A percentile compares a stretch with the other conserved stretches of the same genome.
These are phyloP conservation scores for Zaprionus bogoriensis DNA, from an alignment of 2,888 invertebrate species.

Conservation along the genomic window DNA sequence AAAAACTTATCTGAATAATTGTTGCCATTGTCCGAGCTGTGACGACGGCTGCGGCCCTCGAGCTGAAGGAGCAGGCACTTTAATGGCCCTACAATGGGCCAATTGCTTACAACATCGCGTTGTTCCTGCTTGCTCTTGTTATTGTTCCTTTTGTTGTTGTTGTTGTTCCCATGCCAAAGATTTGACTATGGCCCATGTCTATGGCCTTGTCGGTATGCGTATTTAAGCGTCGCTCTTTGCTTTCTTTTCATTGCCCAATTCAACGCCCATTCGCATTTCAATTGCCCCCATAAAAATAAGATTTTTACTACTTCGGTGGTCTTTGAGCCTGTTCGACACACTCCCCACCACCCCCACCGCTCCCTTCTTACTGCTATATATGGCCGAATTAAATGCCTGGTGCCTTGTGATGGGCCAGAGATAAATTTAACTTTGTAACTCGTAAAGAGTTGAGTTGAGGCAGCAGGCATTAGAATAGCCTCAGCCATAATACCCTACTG, in stretches of 20 bases:
- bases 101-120: slow-evolving; percentile 46
- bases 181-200: slow-evolving; percentile 33
- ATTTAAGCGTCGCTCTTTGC: slow-evolving; percentile 42
- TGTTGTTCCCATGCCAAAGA: slow-evolving; percentile 9
- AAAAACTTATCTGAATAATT: slow-evolving; percentile 64
- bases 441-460: slow-evolving; percentile 44
- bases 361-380: no score
- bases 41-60: slow-evolving; percentile 28
- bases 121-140: slow-evolving; percentile 5
- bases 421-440: slow-evolving; percentile 47
- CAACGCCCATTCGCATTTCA: slow-evolving; percentile 75
- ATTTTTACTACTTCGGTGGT: slow-evolving; percentile 66
- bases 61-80: slow-evolving; percentile 6
- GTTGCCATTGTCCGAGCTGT: slow-evolving; percentile 48
- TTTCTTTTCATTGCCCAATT: slow-evolving; percentile 71
- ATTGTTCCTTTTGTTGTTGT: slow-evolving; percentile 3
- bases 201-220: slow-evolving; percentile 43
- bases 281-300: slow-evolving; percentile 71
- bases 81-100: slow-evolving; percentile 54
- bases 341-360: no score
- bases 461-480: slow-evolving; percentile 23
- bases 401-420: slow-evolving; percentile 35
- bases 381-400: slow-evolving; percentile 57
- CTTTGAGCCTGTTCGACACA: no score
- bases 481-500: background rate